Evolutionary conservation across 2,113 vertebrate genomes (phyloP).

Genomic region (Corythornis madagascariensis): DNA sequence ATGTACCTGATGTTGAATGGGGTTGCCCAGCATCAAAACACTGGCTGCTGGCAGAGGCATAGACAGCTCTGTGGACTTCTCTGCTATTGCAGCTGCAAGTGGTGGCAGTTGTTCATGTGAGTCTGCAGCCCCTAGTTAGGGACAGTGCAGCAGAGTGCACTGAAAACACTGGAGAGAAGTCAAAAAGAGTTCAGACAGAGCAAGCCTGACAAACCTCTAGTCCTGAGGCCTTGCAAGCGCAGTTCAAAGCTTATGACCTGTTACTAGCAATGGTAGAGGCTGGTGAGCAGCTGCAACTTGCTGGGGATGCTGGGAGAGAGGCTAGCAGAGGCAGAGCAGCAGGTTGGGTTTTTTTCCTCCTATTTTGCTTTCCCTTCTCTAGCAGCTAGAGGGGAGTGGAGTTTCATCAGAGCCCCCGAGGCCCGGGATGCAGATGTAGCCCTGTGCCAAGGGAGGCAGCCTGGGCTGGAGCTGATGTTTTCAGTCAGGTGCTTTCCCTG

Average conservation of each 20-base stretch:
- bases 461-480: not conserved
- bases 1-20: not conserved
- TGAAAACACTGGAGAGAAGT: not conserved
- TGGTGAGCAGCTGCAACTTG: not conserved
- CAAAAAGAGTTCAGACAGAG: not conserved
- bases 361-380: not conserved
- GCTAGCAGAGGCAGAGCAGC: not conserved
- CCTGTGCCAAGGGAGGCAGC: not conserved
- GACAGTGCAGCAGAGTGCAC: not conserved
- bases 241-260: not conserved
- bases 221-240: not conserved
- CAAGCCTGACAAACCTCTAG: not conserved
- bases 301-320: not conserved
- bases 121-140: not conserved
- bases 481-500: not conserved
- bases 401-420: not conserved
- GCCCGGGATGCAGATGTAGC: fast-evolving
- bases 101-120: not conserved
- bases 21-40: not conserved
- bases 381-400: conserved; percentile 28
- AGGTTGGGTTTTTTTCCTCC: not conserved
- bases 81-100: not conserved
- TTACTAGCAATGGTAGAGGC: not conserved
- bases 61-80: not conserved
- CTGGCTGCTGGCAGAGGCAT: not conserved